Conservation (phyloP, 1,140 invertebrate species). For the Penaeus chinensis region DNA sequence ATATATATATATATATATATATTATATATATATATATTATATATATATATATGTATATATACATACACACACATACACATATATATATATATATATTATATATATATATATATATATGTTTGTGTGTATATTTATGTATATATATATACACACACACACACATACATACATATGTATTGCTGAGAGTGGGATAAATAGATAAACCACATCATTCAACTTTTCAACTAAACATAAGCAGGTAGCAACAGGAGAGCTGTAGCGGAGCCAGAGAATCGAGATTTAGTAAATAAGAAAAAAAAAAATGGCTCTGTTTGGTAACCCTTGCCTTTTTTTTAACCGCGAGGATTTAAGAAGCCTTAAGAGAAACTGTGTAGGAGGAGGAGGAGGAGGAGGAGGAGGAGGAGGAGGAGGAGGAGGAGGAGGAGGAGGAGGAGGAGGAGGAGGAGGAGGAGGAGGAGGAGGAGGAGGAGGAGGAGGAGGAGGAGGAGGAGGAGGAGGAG, state of each 20-base stretch:
- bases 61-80: not conserved
- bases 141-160: not conserved
- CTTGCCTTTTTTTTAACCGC: too few relatives aligned
- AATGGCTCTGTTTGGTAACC: too few relatives aligned
- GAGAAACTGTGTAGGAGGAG: not conserved
- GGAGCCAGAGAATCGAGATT: too few relatives aligned
- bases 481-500: not conserved
- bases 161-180: not conserved
- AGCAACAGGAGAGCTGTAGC: too few relatives aligned
- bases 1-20: too few relatives aligned
- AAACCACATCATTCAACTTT: too few relatives aligned
- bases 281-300: too few relatives aligned
- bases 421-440: not conserved
- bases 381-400: slow-evolving; percentile 20
- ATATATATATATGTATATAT: too few relatives aligned
- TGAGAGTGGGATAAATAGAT: too few relatives aligned
- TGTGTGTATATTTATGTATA: slow-evolving; percentile 13
- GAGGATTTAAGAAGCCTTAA: too few relatives aligned
- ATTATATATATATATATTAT: too few relatives aligned
- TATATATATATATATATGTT: not conserved
- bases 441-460: slow-evolving; percentile 1
- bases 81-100: slow-evolving; percentile 9
- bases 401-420: slow-evolving; percentile 3
- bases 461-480: not conserved
- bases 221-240: too few relatives aligned